phyloP scores from a whole-genome alignment of 2,797 vertebrate species.

The Rhincodon typus region DNA sequence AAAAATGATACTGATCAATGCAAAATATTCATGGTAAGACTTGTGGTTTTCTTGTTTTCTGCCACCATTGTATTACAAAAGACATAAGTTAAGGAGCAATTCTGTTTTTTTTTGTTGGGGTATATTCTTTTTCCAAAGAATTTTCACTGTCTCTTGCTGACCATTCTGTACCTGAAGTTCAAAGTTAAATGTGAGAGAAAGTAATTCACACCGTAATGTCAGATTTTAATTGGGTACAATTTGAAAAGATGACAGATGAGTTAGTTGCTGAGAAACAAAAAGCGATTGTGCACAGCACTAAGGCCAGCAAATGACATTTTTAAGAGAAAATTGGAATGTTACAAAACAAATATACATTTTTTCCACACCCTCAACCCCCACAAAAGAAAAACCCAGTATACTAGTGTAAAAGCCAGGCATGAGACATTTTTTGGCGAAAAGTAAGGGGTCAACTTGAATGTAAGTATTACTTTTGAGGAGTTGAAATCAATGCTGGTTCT shows the following conservation, averaged over 20 bases:
- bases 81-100: neutral
- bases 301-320: neutral
- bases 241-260: neutral
- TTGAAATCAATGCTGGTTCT: too few relatives aligned
- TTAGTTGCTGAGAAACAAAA: neutral
- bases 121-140: neutral
- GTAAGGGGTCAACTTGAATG: too few relatives aligned
- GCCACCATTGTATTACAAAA: neutral
- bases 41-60: neutral
- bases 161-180: neutral
- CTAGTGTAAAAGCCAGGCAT: too few relatives aligned
- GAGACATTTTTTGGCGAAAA: too few relatives aligned
- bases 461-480: too few relatives aligned
- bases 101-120: neutral
- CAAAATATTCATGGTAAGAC: neutral
- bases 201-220: neutral
- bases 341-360: neutral
- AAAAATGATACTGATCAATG: neutral
- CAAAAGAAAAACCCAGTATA: too few relatives aligned
- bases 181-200: neutral
- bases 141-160: neutral
- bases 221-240: neutral
- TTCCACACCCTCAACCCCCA: too few relatives aligned
- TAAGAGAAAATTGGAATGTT: neutral
- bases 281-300: neutral